Conservation (phyloP, 2,113 vertebrate species). For the Erinaceus europaeus region DNA sequence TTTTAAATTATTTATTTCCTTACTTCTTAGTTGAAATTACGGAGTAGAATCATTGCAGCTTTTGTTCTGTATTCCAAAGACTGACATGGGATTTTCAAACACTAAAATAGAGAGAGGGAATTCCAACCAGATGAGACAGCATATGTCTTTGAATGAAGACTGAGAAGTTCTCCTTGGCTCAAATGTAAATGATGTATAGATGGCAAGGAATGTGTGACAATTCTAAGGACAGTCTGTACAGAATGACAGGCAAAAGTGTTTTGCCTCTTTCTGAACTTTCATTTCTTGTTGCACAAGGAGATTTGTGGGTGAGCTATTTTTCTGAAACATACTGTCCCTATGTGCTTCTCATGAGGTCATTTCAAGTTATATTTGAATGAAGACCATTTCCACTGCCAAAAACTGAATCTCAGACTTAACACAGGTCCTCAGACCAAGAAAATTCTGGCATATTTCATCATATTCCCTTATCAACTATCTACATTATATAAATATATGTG, state of each 20-base stretch:
- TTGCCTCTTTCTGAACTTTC: background rate
- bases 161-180: background rate
- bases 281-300: conserved; percentile 2
- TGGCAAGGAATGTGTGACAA: background rate
- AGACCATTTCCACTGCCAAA: background rate
- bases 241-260: background rate
- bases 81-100: background rate
- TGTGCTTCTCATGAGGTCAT: background rate
- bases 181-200: background rate
- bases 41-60: background rate
- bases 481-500: too few relatives aligned
- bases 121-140: background rate
- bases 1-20: background rate
- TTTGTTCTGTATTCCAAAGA: background rate
- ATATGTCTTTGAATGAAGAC: background rate
- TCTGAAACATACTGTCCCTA: background rate
- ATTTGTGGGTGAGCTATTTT: background rate
- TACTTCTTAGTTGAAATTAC: background rate
- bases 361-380: background rate
- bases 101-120: background rate
- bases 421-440: background rate
- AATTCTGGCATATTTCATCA: background rate
- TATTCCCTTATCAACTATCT: too few relatives aligned
- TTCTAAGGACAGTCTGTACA: background rate
- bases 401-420: background rate